A percentile compares a stretch with the other conserved stretches of the same genome.
Evolutionary conservation across 2,888 invertebrate species (phyloP).

Genomic region (Miltochrista miniata): DNA sequence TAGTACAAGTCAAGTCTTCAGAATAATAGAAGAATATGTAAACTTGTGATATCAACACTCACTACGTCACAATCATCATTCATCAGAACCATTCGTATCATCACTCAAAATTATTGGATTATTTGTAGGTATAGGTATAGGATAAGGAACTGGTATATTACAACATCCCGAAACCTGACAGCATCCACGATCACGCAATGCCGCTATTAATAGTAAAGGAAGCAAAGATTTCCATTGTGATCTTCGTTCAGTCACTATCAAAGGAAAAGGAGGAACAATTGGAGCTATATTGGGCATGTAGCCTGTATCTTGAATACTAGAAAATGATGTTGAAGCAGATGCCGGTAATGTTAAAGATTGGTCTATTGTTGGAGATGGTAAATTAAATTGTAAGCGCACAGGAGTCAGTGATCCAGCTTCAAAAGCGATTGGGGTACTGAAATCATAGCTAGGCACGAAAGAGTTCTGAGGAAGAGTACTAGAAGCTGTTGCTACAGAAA

Average conservation of each 20-base stretch:
- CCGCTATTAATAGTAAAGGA: conserved; percentile 51
- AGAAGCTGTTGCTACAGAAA: no score
- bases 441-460: neutral
- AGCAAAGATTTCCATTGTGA: conserved; percentile 47
- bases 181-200: conserved; percentile 43
- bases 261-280: conserved; percentile 27
- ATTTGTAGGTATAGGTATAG: conserved; percentile 52
- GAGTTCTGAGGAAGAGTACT: neutral
- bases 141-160: conserved; percentile 52
- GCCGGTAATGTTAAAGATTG: conserved; percentile 47
- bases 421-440: neutral
- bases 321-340: conserved; percentile 19
- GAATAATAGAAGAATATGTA: neutral
- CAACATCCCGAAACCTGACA: conserved; percentile 31
- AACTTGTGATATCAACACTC: neutral
- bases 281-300: neutral
- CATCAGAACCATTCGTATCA: neutral
- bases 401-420: conserved; percentile 28
- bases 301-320: conserved; percentile 6
- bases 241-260: conserved; percentile 47
- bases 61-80: neutral
- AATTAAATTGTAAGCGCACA: conserved; percentile 52
- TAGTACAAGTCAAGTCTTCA: neutral
- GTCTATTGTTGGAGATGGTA: conserved; percentile 45
- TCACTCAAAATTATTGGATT: conserved; percentile 42